Evolutionary conservation across 2,113 vertebrate genomes (phyloP).

Genomic region (Marmota monax): DNA sequence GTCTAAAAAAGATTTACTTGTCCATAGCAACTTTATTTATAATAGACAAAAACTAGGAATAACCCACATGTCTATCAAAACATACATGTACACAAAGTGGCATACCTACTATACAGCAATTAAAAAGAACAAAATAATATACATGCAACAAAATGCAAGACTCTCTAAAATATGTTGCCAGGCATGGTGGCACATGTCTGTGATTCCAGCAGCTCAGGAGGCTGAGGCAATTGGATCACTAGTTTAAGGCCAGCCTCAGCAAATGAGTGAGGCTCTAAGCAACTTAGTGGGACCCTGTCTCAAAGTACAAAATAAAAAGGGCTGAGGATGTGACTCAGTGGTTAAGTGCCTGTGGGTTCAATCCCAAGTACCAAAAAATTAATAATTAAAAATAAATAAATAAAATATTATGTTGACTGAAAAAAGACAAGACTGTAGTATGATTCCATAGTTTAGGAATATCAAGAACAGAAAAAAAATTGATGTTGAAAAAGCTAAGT

Average conservation of each 20-base stretch:
- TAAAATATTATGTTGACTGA: constrained; percentile 6
- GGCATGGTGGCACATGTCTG: no score
- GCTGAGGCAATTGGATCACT: no score
- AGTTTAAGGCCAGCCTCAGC: no score
- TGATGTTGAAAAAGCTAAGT: background rate
- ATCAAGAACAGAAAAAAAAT: constrained; percentile 42
- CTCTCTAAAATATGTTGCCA: background rate
- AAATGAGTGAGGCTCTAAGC: no score
- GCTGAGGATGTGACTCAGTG: no score
- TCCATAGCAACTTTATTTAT: constrained; percentile 24
- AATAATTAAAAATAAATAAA: no score
- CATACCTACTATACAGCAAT: background rate
- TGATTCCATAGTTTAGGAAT: constrained; percentile 25
- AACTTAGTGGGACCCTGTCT: no score
- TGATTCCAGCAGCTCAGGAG: no score
- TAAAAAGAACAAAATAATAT: background rate
- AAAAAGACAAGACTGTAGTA: background rate
- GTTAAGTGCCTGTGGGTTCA: no score
- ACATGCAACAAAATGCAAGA: background rate
- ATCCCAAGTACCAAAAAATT: no score
- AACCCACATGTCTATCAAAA: background rate
- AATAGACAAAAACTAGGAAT: constrained; percentile 35
- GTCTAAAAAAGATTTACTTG: background rate
- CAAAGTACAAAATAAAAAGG: no score
- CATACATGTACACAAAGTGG: background rate